Percentiles rank a stretch among this genome's conserved stretches.
These are phyloP conservation scores for Chaetodon trifascialis DNA, from an alignment of 2,113 vertebrate species.

Conservation along the genomic window DNA sequence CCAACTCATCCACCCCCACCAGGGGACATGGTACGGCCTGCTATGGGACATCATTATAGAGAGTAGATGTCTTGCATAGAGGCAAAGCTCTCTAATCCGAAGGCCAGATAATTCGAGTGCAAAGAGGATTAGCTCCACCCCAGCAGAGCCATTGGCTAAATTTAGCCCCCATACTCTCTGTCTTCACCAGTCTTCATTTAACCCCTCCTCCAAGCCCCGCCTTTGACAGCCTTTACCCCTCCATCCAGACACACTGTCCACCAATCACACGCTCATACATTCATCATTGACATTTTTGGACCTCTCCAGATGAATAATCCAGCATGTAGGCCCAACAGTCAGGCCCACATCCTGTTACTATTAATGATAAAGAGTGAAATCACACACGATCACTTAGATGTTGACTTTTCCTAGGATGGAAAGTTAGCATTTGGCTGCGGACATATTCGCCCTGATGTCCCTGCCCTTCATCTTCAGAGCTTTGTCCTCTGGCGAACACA, in stretches of 20 bases:
- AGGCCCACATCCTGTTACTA: neutral
- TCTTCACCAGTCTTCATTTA: constrained; percentile 68
- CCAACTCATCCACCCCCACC: constrained; percentile 15
- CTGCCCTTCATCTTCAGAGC: constrained; percentile 55
- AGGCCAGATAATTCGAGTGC: constrained; percentile 87
- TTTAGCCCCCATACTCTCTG: constrained; percentile 86
- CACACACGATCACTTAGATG: neutral
- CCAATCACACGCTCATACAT: constrained; percentile 47
- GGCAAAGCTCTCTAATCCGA: constrained; percentile 91
- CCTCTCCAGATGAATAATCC: constrained; percentile 50
- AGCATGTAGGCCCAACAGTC: constrained; percentile 6
- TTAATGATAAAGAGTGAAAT: constrained; percentile 14
- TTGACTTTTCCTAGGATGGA: neutral
- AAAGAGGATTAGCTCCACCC: constrained; percentile 97
- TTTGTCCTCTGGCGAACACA: constrained; percentile 48
- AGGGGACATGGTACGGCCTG: constrained; percentile 67
- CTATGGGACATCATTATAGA: constrained; percentile 80
- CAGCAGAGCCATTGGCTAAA: constrained; percentile 89
- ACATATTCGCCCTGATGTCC: neutral
- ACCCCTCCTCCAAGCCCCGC: constrained; percentile 64
- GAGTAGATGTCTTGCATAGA: constrained; percentile 84
- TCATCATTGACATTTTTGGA: constrained; percentile 37
- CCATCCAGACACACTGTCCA: constrained; percentile 21
- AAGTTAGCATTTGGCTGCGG: constrained; percentile 10
- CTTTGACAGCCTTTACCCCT: constrained; percentile 40